phyloP scores from a whole-genome alignment of 2,888 invertebrate species.

The Rhabditoides inermis region DNA sequence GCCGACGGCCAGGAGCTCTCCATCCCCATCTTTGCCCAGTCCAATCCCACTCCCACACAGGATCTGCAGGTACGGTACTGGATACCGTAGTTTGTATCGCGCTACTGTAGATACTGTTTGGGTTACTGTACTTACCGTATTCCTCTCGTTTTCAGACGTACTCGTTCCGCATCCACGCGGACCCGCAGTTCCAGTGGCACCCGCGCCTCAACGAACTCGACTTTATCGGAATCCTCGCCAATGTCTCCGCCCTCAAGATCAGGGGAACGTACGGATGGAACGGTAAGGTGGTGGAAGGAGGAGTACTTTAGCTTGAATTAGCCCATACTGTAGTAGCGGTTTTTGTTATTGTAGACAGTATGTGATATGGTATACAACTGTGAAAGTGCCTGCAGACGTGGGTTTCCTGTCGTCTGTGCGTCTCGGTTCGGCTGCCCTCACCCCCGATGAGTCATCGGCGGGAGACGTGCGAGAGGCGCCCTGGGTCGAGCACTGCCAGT shows the following conservation, averaged over 20 bases:
- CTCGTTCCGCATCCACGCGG: constrained; percentile 80
- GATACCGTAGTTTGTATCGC: too few species aligned
- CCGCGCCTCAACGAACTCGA: constrained; percentile 77
- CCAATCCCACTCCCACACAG: constrained; percentile 69
- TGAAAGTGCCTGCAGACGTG: constrained; percentile 57
- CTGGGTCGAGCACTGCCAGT: constrained; percentile 90
- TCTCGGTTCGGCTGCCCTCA: constrained; percentile 74
- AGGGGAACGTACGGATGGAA: constrained; percentile 78
- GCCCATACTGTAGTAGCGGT: background rate
- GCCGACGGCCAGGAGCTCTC: constrained; percentile 69
- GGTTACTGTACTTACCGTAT: too few species aligned
- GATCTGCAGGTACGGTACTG: constrained; percentile 6
- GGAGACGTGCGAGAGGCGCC: constrained; percentile 62
- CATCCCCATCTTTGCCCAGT: constrained; percentile 83
- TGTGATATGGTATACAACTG: background rate
- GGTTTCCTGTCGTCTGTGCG: constrained; percentile 83
- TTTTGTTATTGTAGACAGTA: too few species aligned
- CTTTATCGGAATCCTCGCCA: constrained; percentile 83
- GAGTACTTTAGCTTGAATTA: background rate
- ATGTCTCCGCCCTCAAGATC: constrained; percentile 85
- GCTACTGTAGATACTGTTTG: too few species aligned
- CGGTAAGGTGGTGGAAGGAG: constrained; percentile 62
- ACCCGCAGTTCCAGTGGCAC: constrained; percentile 84
- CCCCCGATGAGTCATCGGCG: constrained; percentile 32
- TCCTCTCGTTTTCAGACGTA: constrained; percentile 62